These are phyloP conservation scores for Cossypha polioptera DNA, from an alignment of 2,797 vertebrate genomes.

Conservation along the genomic window DNA sequence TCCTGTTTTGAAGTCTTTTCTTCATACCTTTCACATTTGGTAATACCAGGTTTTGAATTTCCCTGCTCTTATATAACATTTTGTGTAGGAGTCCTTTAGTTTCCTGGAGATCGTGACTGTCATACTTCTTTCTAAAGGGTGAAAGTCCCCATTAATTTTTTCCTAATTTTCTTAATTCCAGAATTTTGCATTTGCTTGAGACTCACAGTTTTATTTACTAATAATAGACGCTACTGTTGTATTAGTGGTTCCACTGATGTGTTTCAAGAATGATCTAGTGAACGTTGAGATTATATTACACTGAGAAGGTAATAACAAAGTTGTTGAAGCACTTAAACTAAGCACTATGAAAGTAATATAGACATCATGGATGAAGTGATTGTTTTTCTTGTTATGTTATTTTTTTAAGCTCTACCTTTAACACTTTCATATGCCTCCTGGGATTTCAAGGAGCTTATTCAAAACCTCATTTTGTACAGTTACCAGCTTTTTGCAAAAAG, in stretches of 20 bases:
- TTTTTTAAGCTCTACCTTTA: neutral
- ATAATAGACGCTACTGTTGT: neutral
- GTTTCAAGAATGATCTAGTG: neutral
- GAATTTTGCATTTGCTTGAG: neutral
- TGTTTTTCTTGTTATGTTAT: neutral
- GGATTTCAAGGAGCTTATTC: constrained; percentile 14
- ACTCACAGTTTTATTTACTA: neutral
- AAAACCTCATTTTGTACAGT: constrained; percentile 1
- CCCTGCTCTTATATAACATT: neutral
- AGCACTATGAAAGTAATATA: neutral
- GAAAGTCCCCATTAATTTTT: neutral
- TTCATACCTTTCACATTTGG: neutral
- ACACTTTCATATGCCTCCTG: neutral
- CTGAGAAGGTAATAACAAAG: neutral
- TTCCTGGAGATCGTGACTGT: neutral
- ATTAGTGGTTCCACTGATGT: neutral
- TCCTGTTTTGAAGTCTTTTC: neutral
- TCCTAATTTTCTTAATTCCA: neutral
- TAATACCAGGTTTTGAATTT: neutral
- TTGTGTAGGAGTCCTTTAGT: neutral
- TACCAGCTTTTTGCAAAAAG: neutral
- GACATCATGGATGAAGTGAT: neutral
- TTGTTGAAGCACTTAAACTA: constrained; percentile 8
- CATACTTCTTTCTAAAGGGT: neutral
- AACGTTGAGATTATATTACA: neutral